Evolutionary conservation across 2,797 vertebrate species (phyloP).

Genomic region (Ptychadena robeensis): DNA sequence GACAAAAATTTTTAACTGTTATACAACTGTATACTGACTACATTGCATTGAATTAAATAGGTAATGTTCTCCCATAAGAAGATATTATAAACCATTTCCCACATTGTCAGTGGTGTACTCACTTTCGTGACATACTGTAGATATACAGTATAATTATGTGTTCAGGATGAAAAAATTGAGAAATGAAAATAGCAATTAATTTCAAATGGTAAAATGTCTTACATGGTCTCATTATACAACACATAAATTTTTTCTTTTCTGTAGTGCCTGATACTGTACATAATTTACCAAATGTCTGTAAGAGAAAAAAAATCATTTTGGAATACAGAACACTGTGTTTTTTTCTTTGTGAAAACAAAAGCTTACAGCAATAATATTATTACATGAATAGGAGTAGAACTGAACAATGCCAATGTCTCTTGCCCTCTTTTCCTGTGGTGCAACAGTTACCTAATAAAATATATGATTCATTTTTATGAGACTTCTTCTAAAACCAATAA

Average conservation of each 20-base stretch:
- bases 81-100: too few relatives aligned
- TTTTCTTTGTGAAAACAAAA: conserved; percentile 4
- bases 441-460: conserved; percentile 45
- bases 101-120: too few relatives aligned
- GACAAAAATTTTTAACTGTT: too few relatives aligned
- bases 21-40: too few relatives aligned
- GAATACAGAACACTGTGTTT: not conserved
- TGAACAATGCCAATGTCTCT: conserved; percentile 1
- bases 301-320: not conserved
- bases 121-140: too few relatives aligned
- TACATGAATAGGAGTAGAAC: not conserved
- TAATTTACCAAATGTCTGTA: not conserved
- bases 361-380: conserved; percentile 21
- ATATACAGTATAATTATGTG: too few relatives aligned
- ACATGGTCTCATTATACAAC: not conserved
- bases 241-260: too few relatives aligned
- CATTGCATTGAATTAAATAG: too few relatives aligned
- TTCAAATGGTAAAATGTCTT: not conserved
- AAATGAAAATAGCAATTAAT: too few relatives aligned
- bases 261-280: not conserved
- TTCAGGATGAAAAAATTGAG: too few relatives aligned
- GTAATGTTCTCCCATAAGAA: too few relatives aligned
- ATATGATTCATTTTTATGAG: conserved; percentile 47
- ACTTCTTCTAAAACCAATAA: conserved; percentile 37
- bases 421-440: conserved; percentile 3